These are phyloP conservation scores for Tenthredo notha DNA, from an alignment of 2,888 invertebrate species.

Conservation along the genomic window DNA sequence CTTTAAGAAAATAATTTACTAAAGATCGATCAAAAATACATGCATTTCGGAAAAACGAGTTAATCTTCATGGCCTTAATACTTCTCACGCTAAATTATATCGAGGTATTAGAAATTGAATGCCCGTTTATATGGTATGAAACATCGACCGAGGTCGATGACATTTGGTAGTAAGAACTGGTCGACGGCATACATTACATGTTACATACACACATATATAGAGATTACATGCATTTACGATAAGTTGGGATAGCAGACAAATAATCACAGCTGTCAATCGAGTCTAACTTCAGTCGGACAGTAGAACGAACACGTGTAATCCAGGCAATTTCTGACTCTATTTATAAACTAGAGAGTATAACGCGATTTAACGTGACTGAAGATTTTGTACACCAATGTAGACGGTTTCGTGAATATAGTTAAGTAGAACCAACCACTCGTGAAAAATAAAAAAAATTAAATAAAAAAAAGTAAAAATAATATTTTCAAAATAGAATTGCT, in stretches of 20 bases:
- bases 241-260: slow-evolving; percentile 60
- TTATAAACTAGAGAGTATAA: slow-evolving; percentile 35
- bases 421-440: background rate
- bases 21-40: background rate
- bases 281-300: slow-evolving; percentile 61
- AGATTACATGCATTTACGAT: slow-evolving; percentile 5
- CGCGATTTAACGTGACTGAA: slow-evolving; percentile 29
- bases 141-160: background rate
- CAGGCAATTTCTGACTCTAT: slow-evolving; percentile 47
- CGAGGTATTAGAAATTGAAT: background rate
- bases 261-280: slow-evolving; percentile 65
- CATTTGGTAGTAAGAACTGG: slow-evolving; percentile 2
- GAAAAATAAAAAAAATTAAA: slow-evolving; percentile 10
- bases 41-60: background rate
- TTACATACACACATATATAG: background rate
- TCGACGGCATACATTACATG: background rate
- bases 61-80: background rate
- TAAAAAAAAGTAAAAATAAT: slow-evolving; percentile 35
- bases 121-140: background rate
- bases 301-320: slow-evolving; percentile 54
- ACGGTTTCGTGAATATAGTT: background rate
- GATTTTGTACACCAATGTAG: background rate
- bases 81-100: background rate
- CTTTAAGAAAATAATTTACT: background rate
- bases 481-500: slow-evolving; percentile 39